These are phyloP conservation scores for Himalopsyche japonica DNA, from an alignment of 2,888 invertebrate genomes.

Conservation along the genomic window DNA sequence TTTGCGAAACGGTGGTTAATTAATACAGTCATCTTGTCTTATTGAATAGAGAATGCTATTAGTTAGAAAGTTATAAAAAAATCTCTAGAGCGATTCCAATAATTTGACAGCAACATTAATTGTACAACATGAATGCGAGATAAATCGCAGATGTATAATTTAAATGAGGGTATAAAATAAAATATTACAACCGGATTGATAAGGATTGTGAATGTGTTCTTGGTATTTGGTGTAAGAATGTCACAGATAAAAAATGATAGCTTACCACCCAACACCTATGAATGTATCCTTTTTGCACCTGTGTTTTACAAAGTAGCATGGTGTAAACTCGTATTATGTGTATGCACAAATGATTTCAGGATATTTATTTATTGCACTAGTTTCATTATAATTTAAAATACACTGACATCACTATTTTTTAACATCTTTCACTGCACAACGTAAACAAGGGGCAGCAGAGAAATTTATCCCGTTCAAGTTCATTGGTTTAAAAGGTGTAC, in stretches of 20 bases:
- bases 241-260: not conserved
- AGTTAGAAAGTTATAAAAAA: not conserved
- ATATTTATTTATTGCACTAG: not conserved
- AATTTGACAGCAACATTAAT: not conserved
- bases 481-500: conserved; percentile 28
- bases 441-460: conserved; percentile 33
- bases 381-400: not conserved
- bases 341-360: not conserved
- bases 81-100: not conserved
- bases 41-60: not conserved
- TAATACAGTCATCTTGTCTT: not conserved
- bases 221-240: not conserved
- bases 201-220: not conserved
- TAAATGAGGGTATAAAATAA: not conserved
- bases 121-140: not conserved
- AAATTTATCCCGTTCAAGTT: conserved; percentile 32
- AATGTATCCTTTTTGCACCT: conserved; percentile 1
- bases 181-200: not conserved
- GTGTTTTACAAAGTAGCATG: conserved; percentile 7
- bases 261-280: conserved; percentile 6
- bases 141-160: not conserved
- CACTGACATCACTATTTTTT: not conserved
- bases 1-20: not conserved
- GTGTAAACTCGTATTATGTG: not conserved
- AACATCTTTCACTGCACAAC: conserved; percentile 16